A percentile compares a stretch with the other conserved stretches of the same genome.
Conservation (phyloP, 2,797 vertebrate species). For the Chloroceryle amazona region DNA sequence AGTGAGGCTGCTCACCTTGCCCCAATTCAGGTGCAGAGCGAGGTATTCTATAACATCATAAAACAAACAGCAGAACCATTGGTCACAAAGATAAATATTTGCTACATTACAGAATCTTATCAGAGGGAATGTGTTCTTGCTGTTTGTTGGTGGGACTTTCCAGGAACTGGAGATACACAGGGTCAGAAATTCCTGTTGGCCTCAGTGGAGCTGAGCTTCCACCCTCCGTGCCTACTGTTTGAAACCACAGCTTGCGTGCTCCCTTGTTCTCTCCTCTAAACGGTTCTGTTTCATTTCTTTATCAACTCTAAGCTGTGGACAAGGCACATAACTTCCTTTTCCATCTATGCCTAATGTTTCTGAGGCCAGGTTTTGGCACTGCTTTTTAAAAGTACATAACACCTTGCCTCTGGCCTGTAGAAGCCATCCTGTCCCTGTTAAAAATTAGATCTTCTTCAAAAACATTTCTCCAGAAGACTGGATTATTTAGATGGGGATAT, state of each 20-base stretch:
- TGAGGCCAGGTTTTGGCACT: neutral
- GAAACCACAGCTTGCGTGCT: neutral
- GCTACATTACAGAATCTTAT: constrained; percentile 65
- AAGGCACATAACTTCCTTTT: neutral
- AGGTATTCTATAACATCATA: constrained; percentile 41
- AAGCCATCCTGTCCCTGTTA: neutral
- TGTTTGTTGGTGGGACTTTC: constrained; percentile 54
- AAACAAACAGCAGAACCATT: constrained; percentile 60
- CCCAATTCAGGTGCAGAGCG: neutral
- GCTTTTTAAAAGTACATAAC: neutral
- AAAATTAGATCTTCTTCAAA: neutral
- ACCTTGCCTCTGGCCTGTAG: neutral
- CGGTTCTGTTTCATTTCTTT: neutral
- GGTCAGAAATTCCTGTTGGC: constrained; percentile 46
- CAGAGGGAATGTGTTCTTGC: constrained; percentile 32
- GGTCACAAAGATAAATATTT: constrained; percentile 65
- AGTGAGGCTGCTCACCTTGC: constrained; percentile 21
- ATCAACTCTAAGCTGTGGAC: neutral
- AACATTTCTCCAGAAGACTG: neutral
- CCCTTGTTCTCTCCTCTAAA: neutral
- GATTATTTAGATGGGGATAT: neutral
- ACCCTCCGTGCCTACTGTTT: neutral
- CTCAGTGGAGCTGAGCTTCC: neutral
- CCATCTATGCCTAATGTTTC: neutral
- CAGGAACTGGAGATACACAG: constrained; percentile 56